Conservation (phyloP, 2,888 invertebrate genomes). For the Apamea crenata region DNA sequence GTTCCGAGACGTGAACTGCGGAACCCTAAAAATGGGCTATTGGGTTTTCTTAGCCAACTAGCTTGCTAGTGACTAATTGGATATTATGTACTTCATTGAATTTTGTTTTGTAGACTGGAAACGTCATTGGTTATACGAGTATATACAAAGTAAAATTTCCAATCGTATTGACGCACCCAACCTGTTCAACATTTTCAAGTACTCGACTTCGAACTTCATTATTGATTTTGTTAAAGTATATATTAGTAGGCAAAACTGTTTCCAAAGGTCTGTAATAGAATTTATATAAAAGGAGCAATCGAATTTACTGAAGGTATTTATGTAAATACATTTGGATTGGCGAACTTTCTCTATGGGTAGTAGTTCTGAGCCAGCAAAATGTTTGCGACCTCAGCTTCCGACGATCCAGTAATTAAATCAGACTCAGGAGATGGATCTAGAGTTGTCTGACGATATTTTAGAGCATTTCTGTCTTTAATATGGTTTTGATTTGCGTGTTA, state of each 20-base stretch:
- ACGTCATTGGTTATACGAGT: not conserved
- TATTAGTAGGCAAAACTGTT: conserved; percentile 26
- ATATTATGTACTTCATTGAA: not conserved
- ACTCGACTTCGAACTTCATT: not conserved
- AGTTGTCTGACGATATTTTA: conserved; percentile 15
- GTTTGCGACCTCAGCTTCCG: conserved; percentile 10
- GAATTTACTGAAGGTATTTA: conserved; percentile 28
- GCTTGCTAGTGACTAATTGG: not conserved
- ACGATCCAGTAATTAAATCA: conserved; percentile 19
- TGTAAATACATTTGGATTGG: conserved; percentile 30
- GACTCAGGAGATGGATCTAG: conserved; percentile 27
- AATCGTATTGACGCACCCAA: not conserved
- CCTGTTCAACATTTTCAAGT: too few species aligned
- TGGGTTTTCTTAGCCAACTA: not conserved
- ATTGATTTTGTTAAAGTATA: conserved; percentile 16
- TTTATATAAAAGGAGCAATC: conserved; percentile 29
- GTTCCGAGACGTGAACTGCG: too few species aligned
- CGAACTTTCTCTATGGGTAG: conserved; percentile 1
- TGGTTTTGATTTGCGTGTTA: conserved; percentile 15
- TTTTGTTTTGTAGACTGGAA: not conserved
- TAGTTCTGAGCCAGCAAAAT: conserved; percentile 16
- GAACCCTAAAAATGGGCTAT: too few species aligned
- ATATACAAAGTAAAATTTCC: not conserved
- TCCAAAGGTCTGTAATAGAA: conserved; percentile 17
- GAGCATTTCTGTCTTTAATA: conserved; percentile 1